Conservation (phyloP, 2,888 invertebrate species). For the Epirrita christyi region DNA sequence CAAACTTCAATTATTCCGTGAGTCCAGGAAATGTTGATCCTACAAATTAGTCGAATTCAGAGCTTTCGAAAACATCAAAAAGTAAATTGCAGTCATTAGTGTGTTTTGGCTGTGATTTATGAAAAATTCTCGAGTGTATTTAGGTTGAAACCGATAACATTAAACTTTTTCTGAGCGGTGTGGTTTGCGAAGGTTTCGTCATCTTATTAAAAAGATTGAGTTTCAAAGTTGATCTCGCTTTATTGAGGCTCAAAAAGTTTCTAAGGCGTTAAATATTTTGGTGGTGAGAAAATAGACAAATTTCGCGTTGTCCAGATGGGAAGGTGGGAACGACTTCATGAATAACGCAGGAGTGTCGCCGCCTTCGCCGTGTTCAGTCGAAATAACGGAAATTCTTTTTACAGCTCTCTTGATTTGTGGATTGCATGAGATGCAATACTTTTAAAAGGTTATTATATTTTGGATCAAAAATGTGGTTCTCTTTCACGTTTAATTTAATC, state of each 20-base stretch:
- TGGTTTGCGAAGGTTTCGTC: slow-evolving; percentile 24
- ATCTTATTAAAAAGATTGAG: slow-evolving; percentile 41
- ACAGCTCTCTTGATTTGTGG: slow-evolving; percentile 58
- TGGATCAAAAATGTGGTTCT: too few relatives aligned
- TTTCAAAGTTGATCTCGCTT: slow-evolving; percentile 48
- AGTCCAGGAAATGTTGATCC: slow-evolving; percentile 22
- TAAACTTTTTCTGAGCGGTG: slow-evolving; percentile 29
- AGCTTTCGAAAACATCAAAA: slow-evolving; percentile 18
- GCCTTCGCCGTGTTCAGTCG: slow-evolving; percentile 66
- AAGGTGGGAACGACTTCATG: slow-evolving; percentile 65
- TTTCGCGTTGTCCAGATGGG: slow-evolving; percentile 63
- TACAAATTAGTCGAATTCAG: slow-evolving; percentile 14
- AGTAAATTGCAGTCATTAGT: slow-evolving; percentile 22
- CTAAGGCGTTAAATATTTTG: slow-evolving; percentile 59
- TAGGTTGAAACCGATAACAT: slow-evolving; percentile 31
- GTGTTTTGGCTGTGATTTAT: slow-evolving; percentile 28
- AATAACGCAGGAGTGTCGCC: slow-evolving; percentile 67
- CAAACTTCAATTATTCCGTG: slow-evolving; percentile 43
- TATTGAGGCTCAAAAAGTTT: slow-evolving; percentile 52
- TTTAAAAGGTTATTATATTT: slow-evolving; percentile 7
- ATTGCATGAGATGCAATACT: slow-evolving; percentile 41
- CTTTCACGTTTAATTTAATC: too few relatives aligned
- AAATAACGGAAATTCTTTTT: slow-evolving; percentile 61
- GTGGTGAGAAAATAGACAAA: slow-evolving; percentile 63
- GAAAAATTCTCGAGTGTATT: slow-evolving; percentile 26